These are phyloP conservation scores for Ornithorhynchus anatinus DNA, from an alignment of 2,113 vertebrate genomes.

Conservation along the genomic window DNA sequence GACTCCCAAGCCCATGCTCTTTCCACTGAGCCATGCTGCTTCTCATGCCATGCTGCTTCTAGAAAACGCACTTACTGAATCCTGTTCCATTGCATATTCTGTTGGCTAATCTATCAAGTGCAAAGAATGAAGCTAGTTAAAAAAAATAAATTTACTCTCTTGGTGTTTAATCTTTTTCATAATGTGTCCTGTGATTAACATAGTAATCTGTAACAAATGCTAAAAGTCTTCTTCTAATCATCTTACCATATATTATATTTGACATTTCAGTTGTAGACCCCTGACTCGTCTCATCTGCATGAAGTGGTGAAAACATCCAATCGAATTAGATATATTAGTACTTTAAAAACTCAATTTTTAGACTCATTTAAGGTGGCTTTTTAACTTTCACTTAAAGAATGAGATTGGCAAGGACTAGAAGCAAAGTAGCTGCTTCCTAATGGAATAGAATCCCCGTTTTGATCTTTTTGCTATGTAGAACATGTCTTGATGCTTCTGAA, in stretches of 20 bases:
- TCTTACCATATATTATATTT: slow-evolving; percentile 48
- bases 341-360: slow-evolving; percentile 31
- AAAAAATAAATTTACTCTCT: slow-evolving; percentile 68
- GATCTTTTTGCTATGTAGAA: no score
- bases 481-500: no score
- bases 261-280: slow-evolving; percentile 56
- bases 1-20: no score
- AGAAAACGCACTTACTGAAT: slow-evolving; percentile 30
- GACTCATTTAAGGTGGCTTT: slow-evolving; percentile 39
- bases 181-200: slow-evolving; percentile 60
- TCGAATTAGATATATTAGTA: slow-evolving; percentile 34
- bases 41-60: no score
- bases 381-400: background rate
- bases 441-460: background rate
- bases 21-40: no score
- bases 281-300: slow-evolving; percentile 2
- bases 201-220: slow-evolving; percentile 66
- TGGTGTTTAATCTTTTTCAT: slow-evolving; percentile 60
- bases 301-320: slow-evolving; percentile 19
- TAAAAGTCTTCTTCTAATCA: slow-evolving; percentile 55
- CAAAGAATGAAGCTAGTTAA: slow-evolving; percentile 58
- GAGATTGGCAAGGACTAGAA: background rate
- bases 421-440: background rate
- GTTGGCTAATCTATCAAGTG: slow-evolving; percentile 62
- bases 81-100: slow-evolving; percentile 39